Evolutionary conservation across 1,140 invertebrate species (phyloP).

Genomic region (Gyrodactylus bullatarudis): DNA sequence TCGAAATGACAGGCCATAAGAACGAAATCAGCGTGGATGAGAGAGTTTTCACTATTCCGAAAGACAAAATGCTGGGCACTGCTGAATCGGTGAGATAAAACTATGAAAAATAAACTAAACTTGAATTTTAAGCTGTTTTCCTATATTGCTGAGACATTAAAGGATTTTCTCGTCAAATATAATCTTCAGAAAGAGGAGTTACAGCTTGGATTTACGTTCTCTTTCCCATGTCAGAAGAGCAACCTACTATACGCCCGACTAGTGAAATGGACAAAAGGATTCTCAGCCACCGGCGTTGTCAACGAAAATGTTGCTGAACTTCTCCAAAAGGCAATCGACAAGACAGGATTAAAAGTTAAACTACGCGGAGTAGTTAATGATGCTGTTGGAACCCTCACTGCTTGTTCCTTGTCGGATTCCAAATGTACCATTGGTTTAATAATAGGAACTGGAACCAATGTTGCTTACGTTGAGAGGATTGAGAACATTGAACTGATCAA

Average conservation of each 20-base stretch:
- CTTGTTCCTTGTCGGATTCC: constrained; percentile 61
- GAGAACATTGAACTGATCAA: constrained; percentile 27
- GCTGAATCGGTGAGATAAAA: constrained; percentile 10
- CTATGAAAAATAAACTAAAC: constrained; percentile 1
- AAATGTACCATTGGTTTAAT: constrained; percentile 59
- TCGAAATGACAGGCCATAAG: constrained; percentile 24
- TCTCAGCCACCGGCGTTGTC: constrained; percentile 51
- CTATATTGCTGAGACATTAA: constrained; percentile 80
- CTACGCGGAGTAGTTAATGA: constrained; percentile 81
- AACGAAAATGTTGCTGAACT: constrained; percentile 49
- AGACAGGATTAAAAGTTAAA: constrained; percentile 31
- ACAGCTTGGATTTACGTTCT: constrained; percentile 89
- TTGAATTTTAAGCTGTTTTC: constrained; percentile 39
- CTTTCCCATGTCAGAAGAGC: constrained; percentile 61
- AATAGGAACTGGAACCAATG: constrained; percentile 73
- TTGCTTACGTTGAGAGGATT: constrained; percentile 70
- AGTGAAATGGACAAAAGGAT: constrained; percentile 75
- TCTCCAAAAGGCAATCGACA: constrained; percentile 22
- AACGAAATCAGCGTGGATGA: constrained; percentile 11
- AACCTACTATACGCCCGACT: constrained; percentile 56
- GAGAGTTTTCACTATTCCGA: constrained; percentile 10
- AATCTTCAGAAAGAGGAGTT: constrained; percentile 40
- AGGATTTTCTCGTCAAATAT: constrained; percentile 44
- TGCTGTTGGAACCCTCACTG: constrained; percentile 82
- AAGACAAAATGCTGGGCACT: constrained; percentile 11